Conservation (phyloP, 2,797 vertebrate species). For the Betta splendens region DNA sequence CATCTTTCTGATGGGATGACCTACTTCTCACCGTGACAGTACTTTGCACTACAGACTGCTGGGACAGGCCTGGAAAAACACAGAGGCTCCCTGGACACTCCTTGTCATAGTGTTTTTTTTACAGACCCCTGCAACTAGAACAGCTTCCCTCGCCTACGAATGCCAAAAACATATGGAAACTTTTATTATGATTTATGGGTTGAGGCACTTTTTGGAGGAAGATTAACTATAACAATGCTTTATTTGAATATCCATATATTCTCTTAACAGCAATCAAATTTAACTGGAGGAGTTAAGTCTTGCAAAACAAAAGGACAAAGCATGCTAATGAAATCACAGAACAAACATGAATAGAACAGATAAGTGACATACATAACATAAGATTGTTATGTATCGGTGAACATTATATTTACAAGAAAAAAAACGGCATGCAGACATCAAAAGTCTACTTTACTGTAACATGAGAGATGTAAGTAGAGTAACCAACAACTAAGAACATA, state of each 20-base stretch:
- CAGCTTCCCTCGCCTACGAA: constrained; percentile 15
- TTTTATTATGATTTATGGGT: constrained; percentile 9
- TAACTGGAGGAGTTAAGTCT: constrained; percentile 19
- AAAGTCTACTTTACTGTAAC: constrained; percentile 62
- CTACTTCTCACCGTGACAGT: constrained; percentile 45
- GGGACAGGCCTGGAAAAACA: not conserved
- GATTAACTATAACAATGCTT: constrained; percentile 9
- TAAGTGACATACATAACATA: constrained; percentile 67
- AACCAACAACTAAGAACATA: constrained; percentile 50
- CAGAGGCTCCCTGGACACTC: constrained; percentile 14
- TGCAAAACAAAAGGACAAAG: constrained; percentile 40
- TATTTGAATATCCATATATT: not conserved
- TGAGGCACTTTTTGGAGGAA: constrained; percentile 19
- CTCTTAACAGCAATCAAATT: constrained; percentile 1
- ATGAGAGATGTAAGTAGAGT: constrained; percentile 51
- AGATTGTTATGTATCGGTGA: constrained; percentile 74
- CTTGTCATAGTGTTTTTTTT: constrained; percentile 32
- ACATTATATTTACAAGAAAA: constrained; percentile 44
- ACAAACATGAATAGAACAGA: constrained; percentile 47
- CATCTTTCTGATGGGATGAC: constrained; percentile 22
- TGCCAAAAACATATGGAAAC: constrained; percentile 7
- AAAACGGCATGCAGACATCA: constrained; percentile 65
- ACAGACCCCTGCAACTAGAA: constrained; percentile 8
- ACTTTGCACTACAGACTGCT: constrained; percentile 27
- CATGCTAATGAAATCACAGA: constrained; percentile 65